Evolutionary conservation across 2,113 vertebrate genomes (phyloP).

Genomic region (Clarias batrachus): DNA sequence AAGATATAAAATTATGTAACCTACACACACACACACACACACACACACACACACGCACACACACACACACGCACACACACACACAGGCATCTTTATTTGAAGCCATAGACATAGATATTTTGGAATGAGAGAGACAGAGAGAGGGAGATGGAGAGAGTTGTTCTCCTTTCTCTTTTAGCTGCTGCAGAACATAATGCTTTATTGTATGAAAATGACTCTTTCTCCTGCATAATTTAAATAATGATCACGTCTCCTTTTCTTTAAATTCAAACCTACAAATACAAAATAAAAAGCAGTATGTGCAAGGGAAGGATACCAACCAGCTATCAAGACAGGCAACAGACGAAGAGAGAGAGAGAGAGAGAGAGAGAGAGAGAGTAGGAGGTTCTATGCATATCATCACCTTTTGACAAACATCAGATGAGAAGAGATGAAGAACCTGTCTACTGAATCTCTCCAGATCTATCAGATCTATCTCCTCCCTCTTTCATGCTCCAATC

Average conservation of each 20-base stretch:
- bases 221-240: neutral
- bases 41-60: neutral
- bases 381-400: neutral
- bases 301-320: slow-evolving; percentile 7
- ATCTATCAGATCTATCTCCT: neutral
- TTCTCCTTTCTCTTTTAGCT: slow-evolving; percentile 2
- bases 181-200: slow-evolving; percentile 1
- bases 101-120: neutral
- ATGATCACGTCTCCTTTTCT: slow-evolving; percentile 26
- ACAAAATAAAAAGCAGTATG: slow-evolving; percentile 1
- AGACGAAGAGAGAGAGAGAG: neutral
- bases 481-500: slow-evolving; percentile 10
- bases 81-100: neutral
- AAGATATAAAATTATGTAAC: neutral
- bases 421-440: slow-evolving; percentile 25
- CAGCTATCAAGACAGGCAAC: neutral
- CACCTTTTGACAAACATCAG: slow-evolving; percentile 28
- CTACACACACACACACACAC: neutral
- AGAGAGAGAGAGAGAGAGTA: neutral
- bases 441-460: neutral
- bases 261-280: slow-evolving; percentile 32
- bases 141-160: no score
- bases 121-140: neutral
- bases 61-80: neutral
- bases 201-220: neutral